A percentile compares a stretch with the other conserved stretches of the same genome.
Conservation (phyloP, 1,140 invertebrate species). For the Metopolophium dirhodum region DNA sequence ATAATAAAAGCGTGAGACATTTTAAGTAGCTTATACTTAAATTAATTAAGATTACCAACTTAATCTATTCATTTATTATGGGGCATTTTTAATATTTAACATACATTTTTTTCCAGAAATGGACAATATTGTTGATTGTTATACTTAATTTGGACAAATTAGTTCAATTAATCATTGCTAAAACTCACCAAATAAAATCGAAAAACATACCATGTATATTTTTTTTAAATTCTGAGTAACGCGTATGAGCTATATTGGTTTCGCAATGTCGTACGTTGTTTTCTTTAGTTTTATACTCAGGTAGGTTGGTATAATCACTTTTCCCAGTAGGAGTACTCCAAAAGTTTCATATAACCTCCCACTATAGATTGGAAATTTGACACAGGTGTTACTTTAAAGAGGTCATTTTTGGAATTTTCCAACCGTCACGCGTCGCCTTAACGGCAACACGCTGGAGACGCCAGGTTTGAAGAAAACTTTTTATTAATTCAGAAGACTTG, state of each 20-base stretch:
- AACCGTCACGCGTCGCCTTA: neutral
- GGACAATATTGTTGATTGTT: neutral
- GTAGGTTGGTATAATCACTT: neutral
- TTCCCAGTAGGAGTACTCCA: neutral
- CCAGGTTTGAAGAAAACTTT: neutral
- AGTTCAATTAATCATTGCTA: neutral
- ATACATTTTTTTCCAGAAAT: neutral
- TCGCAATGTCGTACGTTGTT: neutral
- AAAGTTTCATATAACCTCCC: neutral
- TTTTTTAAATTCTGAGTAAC: neutral
- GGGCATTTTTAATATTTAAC: neutral
- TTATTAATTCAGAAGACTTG: neutral
- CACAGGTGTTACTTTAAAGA: conserved; percentile 6
- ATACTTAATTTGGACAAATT: neutral
- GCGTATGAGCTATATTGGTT: neutral
- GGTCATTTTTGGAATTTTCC: conserved; percentile 2
- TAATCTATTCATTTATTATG: neutral
- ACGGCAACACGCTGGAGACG: neutral
- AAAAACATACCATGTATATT: neutral
- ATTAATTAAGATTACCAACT: neutral
- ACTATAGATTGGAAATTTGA: conserved; percentile 6
- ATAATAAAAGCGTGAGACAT: neutral
- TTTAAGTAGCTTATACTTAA: neutral
- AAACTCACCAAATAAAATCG: neutral
- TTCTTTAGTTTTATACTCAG: conserved; percentile 12